Evolutionary conservation across 2,888 invertebrate species (phyloP).

Genomic region (Aromia moschata): DNA sequence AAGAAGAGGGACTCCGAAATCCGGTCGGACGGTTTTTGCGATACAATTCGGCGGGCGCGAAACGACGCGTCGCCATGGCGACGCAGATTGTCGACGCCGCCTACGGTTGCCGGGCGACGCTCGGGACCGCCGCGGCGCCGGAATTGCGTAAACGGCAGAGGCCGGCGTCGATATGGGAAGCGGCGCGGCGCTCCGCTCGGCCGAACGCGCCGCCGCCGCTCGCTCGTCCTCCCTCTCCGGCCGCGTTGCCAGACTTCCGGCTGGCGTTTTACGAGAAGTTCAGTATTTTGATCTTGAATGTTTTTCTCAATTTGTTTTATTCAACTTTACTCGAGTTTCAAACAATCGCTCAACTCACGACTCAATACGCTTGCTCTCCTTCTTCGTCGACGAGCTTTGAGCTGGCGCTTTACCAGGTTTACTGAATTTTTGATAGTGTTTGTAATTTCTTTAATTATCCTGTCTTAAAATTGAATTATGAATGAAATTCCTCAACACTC

Average conservation of each 20-base stretch:
- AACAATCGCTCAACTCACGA: too few species aligned
- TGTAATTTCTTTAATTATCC: too few species aligned
- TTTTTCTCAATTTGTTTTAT: too few species aligned
- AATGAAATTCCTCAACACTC: too few species aligned
- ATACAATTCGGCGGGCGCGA: conserved; percentile 32
- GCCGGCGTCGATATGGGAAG: conserved; percentile 59
- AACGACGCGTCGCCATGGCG: conserved; percentile 55
- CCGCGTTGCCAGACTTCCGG: conserved; percentile 13
- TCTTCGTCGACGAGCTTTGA: too few species aligned
- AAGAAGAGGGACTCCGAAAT: conserved; percentile 22
- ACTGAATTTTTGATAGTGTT: too few species aligned
- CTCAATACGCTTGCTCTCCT: too few species aligned
- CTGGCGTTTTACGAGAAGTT: too few species aligned
- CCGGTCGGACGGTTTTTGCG: conserved; percentile 32
- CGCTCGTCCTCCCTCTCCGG: conserved; percentile 15
- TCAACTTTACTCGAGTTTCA: too few species aligned
- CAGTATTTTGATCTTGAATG: too few species aligned
- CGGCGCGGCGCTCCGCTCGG: conserved; percentile 29
- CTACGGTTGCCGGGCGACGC: conserved; percentile 54
- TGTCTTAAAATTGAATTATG: too few species aligned
- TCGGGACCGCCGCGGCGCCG: conserved; percentile 58
- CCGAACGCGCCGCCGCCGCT: conserved; percentile 25
- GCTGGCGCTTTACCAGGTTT: too few species aligned
- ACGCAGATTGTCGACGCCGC: conserved; percentile 56
- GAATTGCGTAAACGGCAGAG: conserved; percentile 57